These are phyloP conservation scores for Dreissena rostriformis DNA, from an alignment of 1,140 invertebrate species.

Conservation along the genomic window DNA sequence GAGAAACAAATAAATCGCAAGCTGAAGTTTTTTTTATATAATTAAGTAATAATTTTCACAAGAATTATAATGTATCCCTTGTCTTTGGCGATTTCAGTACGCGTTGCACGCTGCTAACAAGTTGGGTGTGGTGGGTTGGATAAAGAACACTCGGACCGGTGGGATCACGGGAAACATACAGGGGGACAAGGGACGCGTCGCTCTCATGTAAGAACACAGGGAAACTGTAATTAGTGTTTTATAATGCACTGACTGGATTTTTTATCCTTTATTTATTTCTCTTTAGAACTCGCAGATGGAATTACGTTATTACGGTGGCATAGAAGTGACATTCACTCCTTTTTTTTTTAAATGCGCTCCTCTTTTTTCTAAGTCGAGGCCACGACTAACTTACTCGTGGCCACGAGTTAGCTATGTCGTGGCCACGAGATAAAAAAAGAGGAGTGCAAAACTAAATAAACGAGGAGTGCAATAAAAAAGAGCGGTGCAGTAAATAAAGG, in stretches of 20 bases:
- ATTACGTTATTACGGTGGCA: background rate
- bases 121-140: slow-evolving; percentile 35
- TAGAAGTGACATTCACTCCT: background rate
- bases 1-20: too few relatives aligned
- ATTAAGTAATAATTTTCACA: background rate
- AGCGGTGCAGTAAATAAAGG: too few relatives aligned
- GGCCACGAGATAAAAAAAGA: too few relatives aligned
- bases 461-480: too few relatives aligned
- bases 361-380: background rate
- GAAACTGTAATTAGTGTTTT: background rate
- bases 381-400: background rate
- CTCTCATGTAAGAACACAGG: slow-evolving; percentile 19
- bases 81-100: slow-evolving; percentile 34
- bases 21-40: background rate
- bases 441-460: too few relatives aligned
- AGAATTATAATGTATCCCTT: background rate
- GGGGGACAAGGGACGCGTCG: slow-evolving; percentile 29
- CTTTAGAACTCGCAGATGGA: background rate
- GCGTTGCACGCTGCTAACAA: slow-evolving; percentile 26
- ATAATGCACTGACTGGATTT: background rate
- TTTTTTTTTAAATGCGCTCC: background rate
- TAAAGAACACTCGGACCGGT: slow-evolving; percentile 43
- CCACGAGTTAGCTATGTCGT: too few relatives aligned
- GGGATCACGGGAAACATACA: slow-evolving; percentile 30
- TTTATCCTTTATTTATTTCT: background rate